Evolutionary conservation across 2,888 invertebrate genomes (phyloP), one percentile per base, ranked within the genome.

Genomic region (Venusia cambrica): DNA sequence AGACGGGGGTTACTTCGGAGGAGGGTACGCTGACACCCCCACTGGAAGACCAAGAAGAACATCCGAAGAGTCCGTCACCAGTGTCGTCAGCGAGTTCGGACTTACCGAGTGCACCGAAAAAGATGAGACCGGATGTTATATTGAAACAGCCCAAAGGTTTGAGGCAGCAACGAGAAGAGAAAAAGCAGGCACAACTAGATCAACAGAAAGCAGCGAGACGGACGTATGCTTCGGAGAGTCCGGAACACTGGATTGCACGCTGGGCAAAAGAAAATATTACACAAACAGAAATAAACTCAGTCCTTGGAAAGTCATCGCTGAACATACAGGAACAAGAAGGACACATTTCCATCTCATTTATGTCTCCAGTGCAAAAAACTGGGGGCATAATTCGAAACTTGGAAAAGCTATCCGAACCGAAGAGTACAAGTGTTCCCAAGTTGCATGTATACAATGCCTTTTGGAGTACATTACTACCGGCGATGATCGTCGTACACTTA

Each of bases 221-320:
- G 12, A 5, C 11, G n/a, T 3, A 5, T 11, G 11, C 21, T 21
- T 21, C 8, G 2, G 21, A 21, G 12, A 21, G 8, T 11, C 11
- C 21, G 11, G 20, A 20, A 14, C 28, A 17, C 12, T 16, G 11
- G 16, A 6, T 27, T 28, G 28, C 19, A 8, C 28, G 12, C 4
- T 28, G 20, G 17, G 29, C 19, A 13, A 28, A 28, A 28, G 28
- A 28, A 28, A 28, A 28, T 29, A 29, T 29, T 14, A 19, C 28
- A 3, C 28, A 29, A 29, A 29, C 28, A 6, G 28, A 27, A 17
- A 27, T 27, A 35, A 27, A 10, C 31, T 31, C 42, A 27, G n/a
- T 38, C 47, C 44, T 44, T 44, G 48, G 45, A 48, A 45, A 27
- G 29, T 33, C 33, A 33, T 36, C 38, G 36, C 36, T 38, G 28